Base-by-base conservation (phyloP, 2,113 vertebrate genomes). In the Enhydra lutris region DNA sequence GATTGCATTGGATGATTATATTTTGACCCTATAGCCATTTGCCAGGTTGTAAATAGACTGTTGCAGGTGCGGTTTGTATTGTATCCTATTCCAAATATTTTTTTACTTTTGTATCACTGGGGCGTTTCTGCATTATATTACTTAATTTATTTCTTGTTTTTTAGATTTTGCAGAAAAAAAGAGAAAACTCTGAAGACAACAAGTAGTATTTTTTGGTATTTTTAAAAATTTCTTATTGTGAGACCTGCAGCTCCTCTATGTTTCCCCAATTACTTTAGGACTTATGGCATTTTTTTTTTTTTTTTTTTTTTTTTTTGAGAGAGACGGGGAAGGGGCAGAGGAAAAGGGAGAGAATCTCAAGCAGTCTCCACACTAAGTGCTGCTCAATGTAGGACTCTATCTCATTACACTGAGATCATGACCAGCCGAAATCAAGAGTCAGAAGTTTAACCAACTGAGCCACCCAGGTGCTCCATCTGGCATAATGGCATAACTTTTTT, bases 231-330 rank as follows among this genome's bases (percentile, higher is more conserved):
- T 90, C 36, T 65, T 71, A 45, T n/a, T 93, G 1, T 91, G 73
- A 34, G 29, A 79, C 5, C 26, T 55, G 6, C 2, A 29, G 14
- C 0, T 81, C 6, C 8, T 81, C 29, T 81, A 79, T 50, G 3
- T 92, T 80, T 94, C 3, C 20, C 29, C 50, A 65, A 21, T 80
- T 67, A 88, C 52, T 84, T 89, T 69, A 45, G 31, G 39, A 95
- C 20, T 7, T 63, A 36, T 45, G 7, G 20, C 26, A 3, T 74
- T 18, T 14, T 67, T 67, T 34, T 67, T n/a, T 69, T 69, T 67
- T 34, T 67, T 67, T 67, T 34, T 67, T 67, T 67, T n/a, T 6
- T 36, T 18, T 34, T 67, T 65, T 65, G 31, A 18, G 65, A 69
- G 34, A n/a, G 67, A 15, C 17, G n/a, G 17, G 67, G 67, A 34